A percentile compares a stretch with the other conserved stretches of the same genome.
phyloP scores from a whole-genome alignment of 1,140 invertebrate species.

The Drosophila pseudoananassae region DNA sequence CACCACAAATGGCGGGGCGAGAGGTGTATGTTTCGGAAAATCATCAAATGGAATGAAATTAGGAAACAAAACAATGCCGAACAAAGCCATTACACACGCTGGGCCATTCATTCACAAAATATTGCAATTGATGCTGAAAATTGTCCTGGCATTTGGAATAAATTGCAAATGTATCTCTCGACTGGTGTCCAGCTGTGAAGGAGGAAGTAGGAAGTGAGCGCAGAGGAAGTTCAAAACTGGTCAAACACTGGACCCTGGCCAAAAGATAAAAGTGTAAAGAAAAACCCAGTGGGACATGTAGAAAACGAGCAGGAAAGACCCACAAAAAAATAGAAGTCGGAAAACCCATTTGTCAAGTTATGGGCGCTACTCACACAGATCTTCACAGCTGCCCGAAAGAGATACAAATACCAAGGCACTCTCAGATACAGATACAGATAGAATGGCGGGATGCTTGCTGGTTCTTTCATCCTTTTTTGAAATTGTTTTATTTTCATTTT shows the following conservation, averaged over 20 bases:
- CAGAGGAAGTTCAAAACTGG: constrained; percentile 52
- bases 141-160: constrained; percentile 72
- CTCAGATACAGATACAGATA: constrained; percentile 4
- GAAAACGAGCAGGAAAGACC: constrained; percentile 6
- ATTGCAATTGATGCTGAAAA: constrained; percentile 62
- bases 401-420: background rate
- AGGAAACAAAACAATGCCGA: constrained; percentile 22
- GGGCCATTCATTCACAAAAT: constrained; percentile 57
- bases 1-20: constrained; percentile 44
- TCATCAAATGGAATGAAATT: constrained; percentile 23
- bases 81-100: constrained; percentile 46
- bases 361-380: constrained; percentile 51
- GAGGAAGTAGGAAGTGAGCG: constrained; percentile 73
- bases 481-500: constrained; percentile 40
- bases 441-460: constrained; percentile 10
- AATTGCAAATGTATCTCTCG: constrained; percentile 74
- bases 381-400: constrained; percentile 46
- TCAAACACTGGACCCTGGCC: constrained; percentile 5
- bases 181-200: constrained; percentile 50
- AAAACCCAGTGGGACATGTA: constrained; percentile 61
- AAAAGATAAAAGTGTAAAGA: constrained; percentile 23
- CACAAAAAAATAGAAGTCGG: background rate
- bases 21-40: constrained; percentile 45
- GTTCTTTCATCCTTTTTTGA: constrained; percentile 50
- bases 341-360: constrained; percentile 77